These are phyloP conservation scores for Luscinia megarhynchos DNA, from an alignment of 2,797 vertebrate genomes.

Conservation along the genomic window DNA sequence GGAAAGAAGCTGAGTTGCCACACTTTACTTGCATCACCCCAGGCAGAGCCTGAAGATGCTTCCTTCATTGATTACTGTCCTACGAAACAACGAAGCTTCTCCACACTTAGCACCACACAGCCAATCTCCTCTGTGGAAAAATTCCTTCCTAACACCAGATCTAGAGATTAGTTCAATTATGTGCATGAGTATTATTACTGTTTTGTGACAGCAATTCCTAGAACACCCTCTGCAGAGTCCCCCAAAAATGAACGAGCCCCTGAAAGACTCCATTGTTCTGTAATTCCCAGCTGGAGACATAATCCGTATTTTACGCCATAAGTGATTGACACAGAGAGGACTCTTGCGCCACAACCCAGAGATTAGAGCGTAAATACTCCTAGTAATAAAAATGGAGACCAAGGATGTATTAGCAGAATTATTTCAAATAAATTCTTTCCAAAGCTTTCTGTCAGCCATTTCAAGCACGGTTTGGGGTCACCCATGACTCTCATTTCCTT, in stretches of 20 bases:
- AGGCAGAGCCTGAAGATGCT: background rate
- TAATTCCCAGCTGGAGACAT: slow-evolving; percentile 33
- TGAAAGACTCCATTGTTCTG: slow-evolving; percentile 46
- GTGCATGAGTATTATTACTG: background rate
- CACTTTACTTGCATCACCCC: background rate
- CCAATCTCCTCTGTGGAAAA: slow-evolving; percentile 11
- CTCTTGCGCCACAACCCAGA: slow-evolving; percentile 6
- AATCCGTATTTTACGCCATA: slow-evolving; percentile 1
- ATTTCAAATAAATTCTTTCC: slow-evolving; percentile 52
- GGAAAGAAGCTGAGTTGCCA: background rate
- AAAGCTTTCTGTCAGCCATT: slow-evolving; percentile 38
- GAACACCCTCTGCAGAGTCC: background rate
- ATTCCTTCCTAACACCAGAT: slow-evolving; percentile 15
- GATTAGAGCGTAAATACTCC: slow-evolving; percentile 26
- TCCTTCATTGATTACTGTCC: background rate
- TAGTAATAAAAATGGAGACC: slow-evolving; percentile 11
- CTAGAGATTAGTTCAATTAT: background rate
- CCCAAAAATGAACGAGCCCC: background rate
- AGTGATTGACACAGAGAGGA: background rate
- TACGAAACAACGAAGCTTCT: background rate
- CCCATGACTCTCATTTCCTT: slow-evolving; percentile 10
- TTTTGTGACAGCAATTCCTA: background rate
- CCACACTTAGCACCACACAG: background rate
- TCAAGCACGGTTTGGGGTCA: slow-evolving; percentile 42
- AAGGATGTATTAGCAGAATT: slow-evolving; percentile 32